phyloP scores from a whole-genome alignment of 1,140 invertebrate species.

The Hypothenemus hampei region DNA sequence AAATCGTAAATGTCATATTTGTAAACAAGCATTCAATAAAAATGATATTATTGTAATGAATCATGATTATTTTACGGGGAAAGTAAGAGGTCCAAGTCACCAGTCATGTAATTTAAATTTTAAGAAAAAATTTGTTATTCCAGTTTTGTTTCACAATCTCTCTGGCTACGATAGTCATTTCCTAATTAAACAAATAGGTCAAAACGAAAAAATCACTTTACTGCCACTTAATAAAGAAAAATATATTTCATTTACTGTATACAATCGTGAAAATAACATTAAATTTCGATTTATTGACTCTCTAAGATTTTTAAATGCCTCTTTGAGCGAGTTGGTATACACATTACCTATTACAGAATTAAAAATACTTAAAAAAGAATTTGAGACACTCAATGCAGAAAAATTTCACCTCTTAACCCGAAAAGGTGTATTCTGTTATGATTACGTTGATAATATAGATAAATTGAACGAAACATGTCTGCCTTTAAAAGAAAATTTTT shows the following conservation, averaged over 20 bases:
- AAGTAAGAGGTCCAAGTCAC: conserved; percentile 39
- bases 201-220: conserved; percentile 10
- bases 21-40: conserved; percentile 22
- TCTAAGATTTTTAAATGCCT: neutral
- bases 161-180: conserved; percentile 24
- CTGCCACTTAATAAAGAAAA: conserved; percentile 26
- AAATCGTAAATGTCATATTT: conserved; percentile 35
- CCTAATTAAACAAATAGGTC: conserved; percentile 13
- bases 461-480: conserved; percentile 37
- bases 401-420: conserved; percentile 11
- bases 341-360: neutral
- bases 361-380: neutral
- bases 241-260: conserved; percentile 10
- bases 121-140: conserved; percentile 31
- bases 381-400: neutral
- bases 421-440: conserved; percentile 36
- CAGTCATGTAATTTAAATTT: conserved; percentile 42
- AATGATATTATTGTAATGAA: conserved; percentile 6
- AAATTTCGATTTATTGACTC: neutral
- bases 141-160: conserved; percentile 28
- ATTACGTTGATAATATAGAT: conserved; percentile 35
- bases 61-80: conserved; percentile 34
- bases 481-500: conserved; percentile 43
- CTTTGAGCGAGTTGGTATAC: neutral
- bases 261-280: neutral